Evolutionary conservation across 1,140 invertebrate genomes (phyloP), one percentile per base, ranked within the genome.

Genomic region (Aethina tumida): DNA sequence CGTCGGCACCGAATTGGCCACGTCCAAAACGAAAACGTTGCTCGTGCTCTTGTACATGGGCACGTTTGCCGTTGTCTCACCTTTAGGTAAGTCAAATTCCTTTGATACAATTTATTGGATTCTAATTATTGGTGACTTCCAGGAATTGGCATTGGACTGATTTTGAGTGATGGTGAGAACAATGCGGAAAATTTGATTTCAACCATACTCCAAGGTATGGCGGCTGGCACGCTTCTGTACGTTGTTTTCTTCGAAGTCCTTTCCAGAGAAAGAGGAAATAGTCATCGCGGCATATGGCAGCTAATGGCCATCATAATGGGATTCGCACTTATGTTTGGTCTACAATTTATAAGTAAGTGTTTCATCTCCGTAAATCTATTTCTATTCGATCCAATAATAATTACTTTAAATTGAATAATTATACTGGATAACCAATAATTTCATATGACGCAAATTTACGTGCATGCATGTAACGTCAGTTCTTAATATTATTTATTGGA

Each of bases 241-340:
- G 86, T 93, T 20, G 84, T 90, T 2, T 92, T 92, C 71, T 91
- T 92, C 58, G 88, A 92, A 64, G 84, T 93, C 16, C 69, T 91
- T 30, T 82, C 83, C 21, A 70, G 81, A 35, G 83, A 88, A 53
- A 68, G 79, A 24, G 73, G 75, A 13, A 77, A 76, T 50, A 63
- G 67, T 7, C 73, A 74, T 36, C 69, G 67, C 26, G 84, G 84
- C 3, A 61, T 87, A 13, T 54, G 77, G 2, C 81, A 86, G 51
- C 70, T 84, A 38, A 35, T 76, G 2, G 73, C 80, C 2, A 77
- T 87, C 16, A 55, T 87, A 17, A 50, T 77, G 19, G 85, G 84
- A 38, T 89, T 87, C 60, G 62, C 69, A 41, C 59, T 84, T 32
- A 88, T 89, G 84, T 74, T 87, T 41, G 75, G 74, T 34, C 61